Evolutionary conservation across 1,140 invertebrate genomes (phyloP).

Genomic region (Caenorhabditis elegans): WBcel235 BX284605.5:7542501-7543000

Average conservation of each 20-base stretch:
- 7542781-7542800: conserved; percentile 70
- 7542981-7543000: conserved; percentile 49
- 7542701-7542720: conserved; percentile 89
- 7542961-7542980: conserved; percentile 80
- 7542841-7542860: conserved; percentile 71
- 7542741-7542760: conserved; percentile 88
- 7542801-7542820: conserved; percentile 68
- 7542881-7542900: too few relatives aligned
- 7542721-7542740: conserved; percentile 88
- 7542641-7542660: conserved; percentile 41
- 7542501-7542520: too few relatives aligned
- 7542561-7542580: conserved; percentile 50
- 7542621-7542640: conserved; percentile 48
- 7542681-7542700: conserved; percentile 50
- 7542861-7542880: too few relatives aligned
- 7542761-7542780: conserved; percentile 80
- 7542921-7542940: conserved; percentile 94
- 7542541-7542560: conserved; percentile 51
- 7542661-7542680: not conserved
- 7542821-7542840: conserved; percentile 92
- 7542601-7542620: conserved; percentile 55
- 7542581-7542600: conserved; percentile 49
- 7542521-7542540: conserved; percentile 44
- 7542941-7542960: conserved; percentile 98
- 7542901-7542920: conserved; percentile 76